A percentile compares a stretch with the other conserved stretches of the same genome.
Evolutionary conservation across 1,140 invertebrate species (phyloP).

Genomic region (Listronotus bonariensis): DNA sequence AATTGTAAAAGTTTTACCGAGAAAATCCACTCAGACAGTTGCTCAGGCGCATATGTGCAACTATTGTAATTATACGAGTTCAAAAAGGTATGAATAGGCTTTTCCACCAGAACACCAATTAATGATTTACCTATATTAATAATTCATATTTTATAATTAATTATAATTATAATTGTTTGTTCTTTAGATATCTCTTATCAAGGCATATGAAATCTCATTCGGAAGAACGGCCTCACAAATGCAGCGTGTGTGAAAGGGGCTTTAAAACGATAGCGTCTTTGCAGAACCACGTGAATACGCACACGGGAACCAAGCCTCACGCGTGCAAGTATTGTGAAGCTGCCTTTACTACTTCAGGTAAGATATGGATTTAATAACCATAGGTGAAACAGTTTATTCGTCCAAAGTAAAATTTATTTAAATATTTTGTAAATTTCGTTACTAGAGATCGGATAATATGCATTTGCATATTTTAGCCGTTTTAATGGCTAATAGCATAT

Average conservation of each 20-base stretch:
- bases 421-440: too few relatives aligned
- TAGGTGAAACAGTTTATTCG: background rate
- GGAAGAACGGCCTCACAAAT: slow-evolving; percentile 93
- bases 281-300: slow-evolving; percentile 95
- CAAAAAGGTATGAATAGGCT: slow-evolving; percentile 64
- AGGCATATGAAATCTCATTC: slow-evolving; percentile 96
- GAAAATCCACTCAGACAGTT: slow-evolving; percentile 69
- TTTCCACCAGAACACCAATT: too few relatives aligned
- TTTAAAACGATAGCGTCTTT: slow-evolving; percentile 94
- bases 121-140: too few relatives aligned
- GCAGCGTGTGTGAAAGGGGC: slow-evolving; percentile 89
- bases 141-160: too few relatives aligned
- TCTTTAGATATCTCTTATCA: slow-evolving; percentile 73
- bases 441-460: too few relatives aligned
- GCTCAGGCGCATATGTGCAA: slow-evolving; percentile 81
- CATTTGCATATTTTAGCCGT: too few relatives aligned
- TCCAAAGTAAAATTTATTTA: too few relatives aligned
- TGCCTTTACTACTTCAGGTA: slow-evolving; percentile 92
- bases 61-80: slow-evolving; percentile 89
- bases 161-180: background rate
- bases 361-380: slow-evolving; percentile 26
- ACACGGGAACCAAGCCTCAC: slow-evolving; percentile 94
- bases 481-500: too few relatives aligned
- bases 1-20: slow-evolving; percentile 68
- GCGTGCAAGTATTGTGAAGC: slow-evolving; percentile 91